Conservation (phyloP, 2,113 vertebrate species). For the Cebus imitator region DNA sequence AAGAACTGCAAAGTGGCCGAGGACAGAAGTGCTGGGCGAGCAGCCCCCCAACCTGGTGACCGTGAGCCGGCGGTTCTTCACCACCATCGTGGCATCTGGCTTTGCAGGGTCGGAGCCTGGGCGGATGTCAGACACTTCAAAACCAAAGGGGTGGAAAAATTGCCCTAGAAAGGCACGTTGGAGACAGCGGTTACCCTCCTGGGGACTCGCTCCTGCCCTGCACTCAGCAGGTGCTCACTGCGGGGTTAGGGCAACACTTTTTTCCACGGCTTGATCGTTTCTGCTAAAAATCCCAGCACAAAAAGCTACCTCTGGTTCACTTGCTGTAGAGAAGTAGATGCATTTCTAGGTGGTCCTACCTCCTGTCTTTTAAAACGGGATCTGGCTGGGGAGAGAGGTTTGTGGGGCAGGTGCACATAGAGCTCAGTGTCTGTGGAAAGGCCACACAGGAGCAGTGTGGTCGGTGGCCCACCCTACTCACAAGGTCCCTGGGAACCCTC, state of each 20-base stretch:
- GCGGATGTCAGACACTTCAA: conserved; percentile 85
- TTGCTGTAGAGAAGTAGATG: not conserved
- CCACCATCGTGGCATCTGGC: conserved; percentile 89
- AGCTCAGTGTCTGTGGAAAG: not conserved
- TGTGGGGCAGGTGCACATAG: not conserved
- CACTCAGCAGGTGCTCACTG: not conserved
- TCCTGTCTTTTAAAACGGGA: not conserved
- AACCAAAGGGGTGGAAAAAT: conserved; percentile 88
- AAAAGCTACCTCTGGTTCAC: not conserved
- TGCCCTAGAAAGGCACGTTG: conserved; percentile 84
- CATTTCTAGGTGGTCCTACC: not conserved
- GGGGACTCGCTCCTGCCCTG: not conserved
- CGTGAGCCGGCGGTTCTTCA: conserved; percentile 86
- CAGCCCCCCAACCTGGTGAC: conserved; percentile 88
- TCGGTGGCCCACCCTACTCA: not conserved
- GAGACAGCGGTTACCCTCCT: not conserved
- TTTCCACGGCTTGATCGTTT: not conserved
- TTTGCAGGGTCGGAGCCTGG: conserved; percentile 84
- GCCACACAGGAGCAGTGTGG: not conserved
- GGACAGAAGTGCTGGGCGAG: too few species aligned
- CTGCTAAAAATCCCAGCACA: not conserved
- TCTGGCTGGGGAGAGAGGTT: not conserved
- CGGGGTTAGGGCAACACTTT: not conserved
- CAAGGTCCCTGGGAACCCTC: not conserved
- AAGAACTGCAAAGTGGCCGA: not conserved